Percentiles rank a stretch among this genome's conserved stretches.
Conservation (phyloP, 2,888 invertebrate species). For the Drosophila austrosaltans region DNA sequence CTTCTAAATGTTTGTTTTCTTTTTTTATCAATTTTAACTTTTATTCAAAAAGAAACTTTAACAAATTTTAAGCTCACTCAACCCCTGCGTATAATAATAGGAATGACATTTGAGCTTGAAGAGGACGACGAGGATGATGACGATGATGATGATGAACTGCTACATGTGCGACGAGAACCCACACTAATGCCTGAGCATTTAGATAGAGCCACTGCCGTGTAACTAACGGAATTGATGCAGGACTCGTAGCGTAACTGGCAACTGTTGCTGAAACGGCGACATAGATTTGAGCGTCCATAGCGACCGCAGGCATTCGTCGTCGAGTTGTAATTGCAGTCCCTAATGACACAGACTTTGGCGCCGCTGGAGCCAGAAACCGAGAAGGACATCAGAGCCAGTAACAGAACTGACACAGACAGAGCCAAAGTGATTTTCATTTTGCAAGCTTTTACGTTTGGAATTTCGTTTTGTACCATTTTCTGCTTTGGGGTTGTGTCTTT, state of each 20-base stretch:
- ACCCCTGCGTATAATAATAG: constrained; percentile 53
- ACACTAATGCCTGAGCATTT: constrained; percentile 43
- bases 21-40: background rate
- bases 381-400: constrained; percentile 33
- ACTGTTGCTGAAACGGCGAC: constrained; percentile 55
- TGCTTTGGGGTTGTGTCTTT: constrained; percentile 18
- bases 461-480: constrained; percentile 15
- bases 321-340: constrained; percentile 37
- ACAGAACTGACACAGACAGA: constrained; percentile 42
- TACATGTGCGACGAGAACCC: constrained; percentile 48
- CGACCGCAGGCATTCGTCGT: constrained; percentile 45
- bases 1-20: background rate
- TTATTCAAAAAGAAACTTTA: constrained; percentile 4
- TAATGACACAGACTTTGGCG: constrained; percentile 44
- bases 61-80: constrained; percentile 22
- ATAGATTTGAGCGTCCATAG: constrained; percentile 58
- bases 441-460: background rate
- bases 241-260: constrained; percentile 45
- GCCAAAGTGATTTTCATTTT: constrained; percentile 50
- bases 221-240: constrained; percentile 37
- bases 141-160: constrained; percentile 18
- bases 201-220: constrained; percentile 35
- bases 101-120: constrained; percentile 24
- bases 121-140: constrained; percentile 18
- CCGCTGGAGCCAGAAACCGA: constrained; percentile 17